Evolutionary conservation across 2,797 vertebrate genomes (phyloP).

Genomic region (Danionella dracula): DNA sequence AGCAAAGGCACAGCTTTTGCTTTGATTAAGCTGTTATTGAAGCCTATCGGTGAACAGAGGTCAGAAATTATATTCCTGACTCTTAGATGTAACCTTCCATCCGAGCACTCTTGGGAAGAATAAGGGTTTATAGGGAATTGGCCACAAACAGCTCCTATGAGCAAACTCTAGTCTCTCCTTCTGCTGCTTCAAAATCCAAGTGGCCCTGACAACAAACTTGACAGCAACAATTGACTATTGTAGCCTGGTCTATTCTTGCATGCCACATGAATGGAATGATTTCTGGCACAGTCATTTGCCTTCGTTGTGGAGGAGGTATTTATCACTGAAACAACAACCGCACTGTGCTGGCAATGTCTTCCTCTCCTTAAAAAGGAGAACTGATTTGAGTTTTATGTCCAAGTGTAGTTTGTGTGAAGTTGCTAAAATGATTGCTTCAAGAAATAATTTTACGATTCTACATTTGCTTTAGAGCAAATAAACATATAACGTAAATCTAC

Average conservation of each 20-base stretch:
- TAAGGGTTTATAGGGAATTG: slow-evolving; percentile 7
- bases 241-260: not conserved
- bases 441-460: too few relatives aligned
- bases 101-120: not conserved
- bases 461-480: too few relatives aligned
- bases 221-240: not conserved
- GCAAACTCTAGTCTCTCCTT: not conserved
- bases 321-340: slow-evolving; percentile 34
- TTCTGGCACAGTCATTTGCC: slow-evolving; percentile 28
- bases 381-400: too few relatives aligned
- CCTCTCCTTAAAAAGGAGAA: too few relatives aligned
- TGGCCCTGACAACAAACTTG: slow-evolving; percentile 4
- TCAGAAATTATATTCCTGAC: not conserved
- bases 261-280: slow-evolving; percentile 25
- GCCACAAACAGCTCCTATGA: slow-evolving; percentile 14
- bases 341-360: slow-evolving; percentile 32
- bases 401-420: too few relatives aligned
- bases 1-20: too few relatives aligned
- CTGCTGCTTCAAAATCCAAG: not conserved
- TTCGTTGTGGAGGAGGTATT: slow-evolving; percentile 28
- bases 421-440: too few relatives aligned
- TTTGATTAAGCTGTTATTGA: not conserved
- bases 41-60: not conserved
- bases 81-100: not conserved
- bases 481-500: too few relatives aligned